Conservation (phyloP, 1,140 invertebrate species). For the Drosophila kikkawai region DNA sequence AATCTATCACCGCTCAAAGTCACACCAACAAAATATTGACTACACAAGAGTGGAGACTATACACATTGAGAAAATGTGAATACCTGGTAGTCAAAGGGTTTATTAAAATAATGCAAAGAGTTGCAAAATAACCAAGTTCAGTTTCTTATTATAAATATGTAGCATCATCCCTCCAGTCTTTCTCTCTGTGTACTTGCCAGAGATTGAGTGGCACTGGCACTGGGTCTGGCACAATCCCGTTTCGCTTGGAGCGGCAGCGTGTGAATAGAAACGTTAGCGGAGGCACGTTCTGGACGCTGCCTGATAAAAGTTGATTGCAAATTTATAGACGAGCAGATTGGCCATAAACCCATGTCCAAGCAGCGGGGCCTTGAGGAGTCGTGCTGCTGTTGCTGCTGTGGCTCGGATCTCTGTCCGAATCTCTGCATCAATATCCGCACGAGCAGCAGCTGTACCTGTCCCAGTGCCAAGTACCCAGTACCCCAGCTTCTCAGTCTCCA, state of each 20-base stretch:
- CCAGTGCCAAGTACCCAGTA: no score
- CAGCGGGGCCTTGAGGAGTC: conserved; percentile 39
- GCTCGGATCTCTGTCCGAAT: conserved; percentile 7
- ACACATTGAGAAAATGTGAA: background rate
- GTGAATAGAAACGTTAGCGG: conserved; percentile 82
- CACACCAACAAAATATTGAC: conserved; percentile 57
- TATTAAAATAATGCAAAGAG: background rate
- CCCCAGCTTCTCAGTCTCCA: background rate
- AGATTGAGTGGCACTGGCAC: conserved; percentile 37
- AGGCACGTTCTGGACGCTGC: conserved; percentile 72
- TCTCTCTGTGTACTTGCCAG: background rate
- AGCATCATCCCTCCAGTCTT: background rate
- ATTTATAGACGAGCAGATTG: conserved; percentile 80
- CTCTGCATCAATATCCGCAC: conserved; percentile 13
- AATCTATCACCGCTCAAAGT: conserved; percentile 77
- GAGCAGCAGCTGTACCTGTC: conserved; percentile 15
- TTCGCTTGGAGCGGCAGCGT: conserved; percentile 54
- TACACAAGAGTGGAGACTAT: conserved; percentile 5
- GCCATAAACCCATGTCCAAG: conserved; percentile 70
- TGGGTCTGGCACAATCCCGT: conserved; percentile 48
- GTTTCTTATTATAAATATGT: no score
- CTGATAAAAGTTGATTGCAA: conserved; percentile 84
- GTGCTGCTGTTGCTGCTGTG: conserved; percentile 5
- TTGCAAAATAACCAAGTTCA: no score
- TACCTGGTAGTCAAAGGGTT: background rate